Percentiles rank a stretch among this genome's conserved stretches.
These are phyloP conservation scores for Philereme transversata DNA, from an alignment of 2,888 invertebrate species.

Conservation along the genomic window DNA sequence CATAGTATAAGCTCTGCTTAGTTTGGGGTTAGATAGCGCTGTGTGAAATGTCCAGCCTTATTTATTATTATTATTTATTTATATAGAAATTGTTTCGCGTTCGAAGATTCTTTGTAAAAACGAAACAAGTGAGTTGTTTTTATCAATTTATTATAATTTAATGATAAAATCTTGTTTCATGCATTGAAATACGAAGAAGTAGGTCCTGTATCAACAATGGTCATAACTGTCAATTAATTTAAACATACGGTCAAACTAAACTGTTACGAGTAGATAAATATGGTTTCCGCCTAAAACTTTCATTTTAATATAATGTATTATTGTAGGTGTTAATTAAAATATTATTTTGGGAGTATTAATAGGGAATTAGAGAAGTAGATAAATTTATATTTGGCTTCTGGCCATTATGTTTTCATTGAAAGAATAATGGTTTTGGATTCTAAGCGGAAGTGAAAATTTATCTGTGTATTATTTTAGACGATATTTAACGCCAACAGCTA, in stretches of 20 bases:
- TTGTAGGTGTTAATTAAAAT: slow-evolving; percentile 51
- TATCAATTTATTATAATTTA: too few relatives aligned
- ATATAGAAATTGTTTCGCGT: too few relatives aligned
- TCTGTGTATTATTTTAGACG: too few relatives aligned
- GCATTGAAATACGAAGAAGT: background rate
- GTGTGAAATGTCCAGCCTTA: too few relatives aligned
- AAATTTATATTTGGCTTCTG: slow-evolving; percentile 26
- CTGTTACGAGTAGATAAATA: slow-evolving; percentile 31
- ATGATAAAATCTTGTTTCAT: too few relatives aligned
- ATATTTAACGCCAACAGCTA: too few relatives aligned
- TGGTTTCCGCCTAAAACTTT: slow-evolving; percentile 21
- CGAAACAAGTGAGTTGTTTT: too few relatives aligned
- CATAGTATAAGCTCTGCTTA: too few relatives aligned
- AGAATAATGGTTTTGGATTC: background rate
- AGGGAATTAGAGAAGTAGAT: slow-evolving; percentile 28
- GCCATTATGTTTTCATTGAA: slow-evolving; percentile 1
- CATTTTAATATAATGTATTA: slow-evolving; percentile 24
- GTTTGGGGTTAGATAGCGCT: too few relatives aligned
- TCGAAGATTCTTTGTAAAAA: too few relatives aligned
- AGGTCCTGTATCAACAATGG: background rate
- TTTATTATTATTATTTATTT: too few relatives aligned
- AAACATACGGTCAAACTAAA: slow-evolving; percentile 18
- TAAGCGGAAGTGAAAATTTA: background rate
- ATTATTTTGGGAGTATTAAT: slow-evolving; percentile 39
- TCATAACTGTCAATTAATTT: slow-evolving; percentile 37